Conservation (phyloP, 1,140 invertebrate species). For the Drosophila mayri region DNA sequence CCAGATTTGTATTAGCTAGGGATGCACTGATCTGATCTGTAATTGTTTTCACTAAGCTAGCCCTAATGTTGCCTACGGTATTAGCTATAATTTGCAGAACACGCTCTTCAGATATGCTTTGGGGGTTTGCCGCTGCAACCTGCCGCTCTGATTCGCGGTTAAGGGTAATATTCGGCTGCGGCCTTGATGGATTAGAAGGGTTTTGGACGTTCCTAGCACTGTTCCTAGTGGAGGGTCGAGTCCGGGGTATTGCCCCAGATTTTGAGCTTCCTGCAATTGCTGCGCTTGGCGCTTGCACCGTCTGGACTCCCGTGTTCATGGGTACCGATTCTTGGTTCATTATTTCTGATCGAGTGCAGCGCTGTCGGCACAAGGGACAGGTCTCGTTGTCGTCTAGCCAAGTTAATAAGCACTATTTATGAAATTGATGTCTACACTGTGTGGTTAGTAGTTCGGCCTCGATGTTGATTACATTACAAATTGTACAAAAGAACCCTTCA, state of each 20-base stretch:
- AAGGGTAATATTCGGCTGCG: background rate
- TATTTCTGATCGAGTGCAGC: background rate
- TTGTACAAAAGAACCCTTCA: background rate
- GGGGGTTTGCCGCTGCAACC: too few relatives aligned
- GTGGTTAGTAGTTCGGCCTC: background rate
- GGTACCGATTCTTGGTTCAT: background rate
- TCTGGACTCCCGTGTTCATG: background rate
- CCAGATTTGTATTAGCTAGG: background rate
- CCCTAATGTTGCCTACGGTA: background rate
- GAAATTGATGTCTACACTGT: background rate
- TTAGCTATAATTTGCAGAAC: conserved; percentile 1
- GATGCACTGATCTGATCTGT: conserved; percentile 1
- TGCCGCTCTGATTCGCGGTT: too few relatives aligned
- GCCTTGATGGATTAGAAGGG: background rate
- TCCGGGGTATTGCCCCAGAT: background rate
- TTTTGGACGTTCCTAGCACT: background rate
- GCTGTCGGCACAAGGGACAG: too few relatives aligned
- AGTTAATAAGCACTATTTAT: background rate
- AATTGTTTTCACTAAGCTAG: background rate
- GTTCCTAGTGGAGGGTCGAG: background rate
- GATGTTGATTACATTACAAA: background rate
- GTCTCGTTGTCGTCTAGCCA: background rate
- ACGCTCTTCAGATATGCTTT: background rate
- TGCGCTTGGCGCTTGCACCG: background rate
- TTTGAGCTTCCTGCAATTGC: background rate